phyloP scores from a whole-genome alignment of 2,113 vertebrate genomes.

The Galemys pyrenaicus region DNA sequence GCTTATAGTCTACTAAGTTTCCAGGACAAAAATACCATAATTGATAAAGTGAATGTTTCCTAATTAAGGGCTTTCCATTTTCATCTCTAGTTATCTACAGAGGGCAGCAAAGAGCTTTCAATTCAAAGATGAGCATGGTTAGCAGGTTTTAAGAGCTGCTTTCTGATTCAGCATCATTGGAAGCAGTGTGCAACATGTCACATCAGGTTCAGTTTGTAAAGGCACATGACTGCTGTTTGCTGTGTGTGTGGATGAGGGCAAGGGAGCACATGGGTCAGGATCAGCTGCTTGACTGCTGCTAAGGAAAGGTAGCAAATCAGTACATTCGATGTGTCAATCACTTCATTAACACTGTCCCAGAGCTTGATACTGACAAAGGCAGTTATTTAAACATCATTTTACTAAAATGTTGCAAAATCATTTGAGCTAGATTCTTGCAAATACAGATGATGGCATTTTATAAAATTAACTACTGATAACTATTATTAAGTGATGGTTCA shows the following conservation, averaged over 20 bases:
- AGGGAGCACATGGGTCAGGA: conserved; percentile 28
- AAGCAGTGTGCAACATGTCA: conserved; percentile 45
- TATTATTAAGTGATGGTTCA: not conserved
- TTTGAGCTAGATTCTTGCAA: not conserved
- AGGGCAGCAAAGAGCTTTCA: conserved; percentile 87
- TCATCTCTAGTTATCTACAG: conserved; percentile 71
- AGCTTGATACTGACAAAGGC: not conserved
- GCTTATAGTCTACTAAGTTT: not conserved
- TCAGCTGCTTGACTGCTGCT: conserved; percentile 59
- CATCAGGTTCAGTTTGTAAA: conserved; percentile 55
- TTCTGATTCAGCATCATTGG: conserved; percentile 17
- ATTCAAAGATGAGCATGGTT: conserved; percentile 27
- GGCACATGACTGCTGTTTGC: not conserved
- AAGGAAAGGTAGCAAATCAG: conserved; percentile 47
- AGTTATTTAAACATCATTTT: not conserved
- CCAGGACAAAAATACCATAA: not conserved
- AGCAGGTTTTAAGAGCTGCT: not conserved
- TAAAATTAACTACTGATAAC: not conserved
- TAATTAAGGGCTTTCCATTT: not conserved
- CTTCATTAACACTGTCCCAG: not conserved
- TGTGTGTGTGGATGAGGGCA: not conserved
- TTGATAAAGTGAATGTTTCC: not conserved
- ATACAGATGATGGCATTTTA: not conserved
- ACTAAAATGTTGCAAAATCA: not conserved
- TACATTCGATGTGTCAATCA: not conserved